Base-by-base conservation (phyloP, 2,797 vertebrate genomes). In the Cossypha heuglini region DNA sequence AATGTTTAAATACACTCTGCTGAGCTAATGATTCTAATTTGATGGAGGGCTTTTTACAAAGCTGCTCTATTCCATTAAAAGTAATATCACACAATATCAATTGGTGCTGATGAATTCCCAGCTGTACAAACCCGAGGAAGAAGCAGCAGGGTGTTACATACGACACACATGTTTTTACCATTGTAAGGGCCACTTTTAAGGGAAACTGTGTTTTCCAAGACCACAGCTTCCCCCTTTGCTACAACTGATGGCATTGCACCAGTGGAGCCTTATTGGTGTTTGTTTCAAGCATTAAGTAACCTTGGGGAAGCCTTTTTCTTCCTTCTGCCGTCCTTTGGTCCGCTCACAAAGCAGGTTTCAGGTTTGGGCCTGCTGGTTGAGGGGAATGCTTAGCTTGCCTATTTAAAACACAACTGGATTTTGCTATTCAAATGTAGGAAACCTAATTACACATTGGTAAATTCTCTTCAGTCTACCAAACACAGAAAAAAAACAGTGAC, bases 401-500 rank as follows among this genome's bases (percentile, higher is more conserved):
- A 98, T 98, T 98, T 98, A 98, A 99, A 98, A 98, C 98, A 98
- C 98, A 98, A 98, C 98, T 98, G 98, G 98, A 98, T 98, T 98
- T 98, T 98, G 98, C 98, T 98, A 98, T 98, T 98, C 97, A 98
- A 98, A 98, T 98, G 97, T 98, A 98, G 98, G 98, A 98, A 99
- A 98, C 98, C 99, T 99, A 99, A 99, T 99, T 99, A 99, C 98
- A 99, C 98, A 98, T 98, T 98, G 98, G 98, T 98, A 98, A 98
- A 98, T 98, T 99, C 98, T 98, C 98, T 99, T 98, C 98, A 98
- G 98, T 98, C 98, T 98, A 98, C 98, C 98, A 98, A 99, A 98
- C 98, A 98, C 97, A 98, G 96, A 95, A 94, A 96, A 97, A 97
- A 97, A 97, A 98, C 97, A 98, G 97, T 98, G 98, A 98, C 98